A percentile compares a stretch with the other conserved stretches of the same genome.
These are phyloP conservation scores for Hippoglossus hippoglossus DNA, from an alignment of 2,797 vertebrate genomes.

Conservation along the genomic window DNA sequence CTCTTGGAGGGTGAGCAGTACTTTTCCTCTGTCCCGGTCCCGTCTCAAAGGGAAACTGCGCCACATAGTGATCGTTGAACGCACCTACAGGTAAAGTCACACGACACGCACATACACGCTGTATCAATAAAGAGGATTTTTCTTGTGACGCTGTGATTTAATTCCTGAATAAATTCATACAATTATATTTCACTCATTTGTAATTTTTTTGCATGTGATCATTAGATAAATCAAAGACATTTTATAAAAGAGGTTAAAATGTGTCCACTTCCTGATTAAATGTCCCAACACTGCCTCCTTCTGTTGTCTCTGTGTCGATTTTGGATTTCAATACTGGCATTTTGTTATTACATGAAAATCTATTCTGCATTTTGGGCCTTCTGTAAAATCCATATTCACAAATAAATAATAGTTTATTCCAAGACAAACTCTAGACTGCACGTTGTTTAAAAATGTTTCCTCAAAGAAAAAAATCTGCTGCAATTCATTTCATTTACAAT, in stretches of 20 bases:
- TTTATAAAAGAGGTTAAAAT: no score
- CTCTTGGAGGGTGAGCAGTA: slow-evolving; percentile 46
- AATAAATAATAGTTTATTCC: neutral
- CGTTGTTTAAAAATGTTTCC: no score
- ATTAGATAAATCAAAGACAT: no score
- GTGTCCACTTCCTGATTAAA: neutral
- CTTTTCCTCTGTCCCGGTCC: slow-evolving; percentile 50
- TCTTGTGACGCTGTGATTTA: neutral
- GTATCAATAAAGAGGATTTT: neutral
- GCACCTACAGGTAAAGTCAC: slow-evolving; percentile 4
- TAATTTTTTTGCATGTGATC: no score
- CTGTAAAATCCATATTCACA: neutral
- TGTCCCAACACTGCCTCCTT: neutral
- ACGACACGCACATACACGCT: neutral
- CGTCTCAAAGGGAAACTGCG: slow-evolving; percentile 34
- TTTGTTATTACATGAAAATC: neutral
- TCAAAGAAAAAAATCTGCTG: no score
- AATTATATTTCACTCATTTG: no score
- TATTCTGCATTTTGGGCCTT: no score
- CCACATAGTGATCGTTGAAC: slow-evolving; percentile 35
- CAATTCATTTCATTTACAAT: no score
- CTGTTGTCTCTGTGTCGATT: neutral
- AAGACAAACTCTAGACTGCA: neutral
- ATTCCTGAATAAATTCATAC: no score
- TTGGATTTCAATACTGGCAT: no score